Evolutionary conservation across 2,797 vertebrate genomes (phyloP).

Genomic region (Labroides dimidiatus): DNA sequence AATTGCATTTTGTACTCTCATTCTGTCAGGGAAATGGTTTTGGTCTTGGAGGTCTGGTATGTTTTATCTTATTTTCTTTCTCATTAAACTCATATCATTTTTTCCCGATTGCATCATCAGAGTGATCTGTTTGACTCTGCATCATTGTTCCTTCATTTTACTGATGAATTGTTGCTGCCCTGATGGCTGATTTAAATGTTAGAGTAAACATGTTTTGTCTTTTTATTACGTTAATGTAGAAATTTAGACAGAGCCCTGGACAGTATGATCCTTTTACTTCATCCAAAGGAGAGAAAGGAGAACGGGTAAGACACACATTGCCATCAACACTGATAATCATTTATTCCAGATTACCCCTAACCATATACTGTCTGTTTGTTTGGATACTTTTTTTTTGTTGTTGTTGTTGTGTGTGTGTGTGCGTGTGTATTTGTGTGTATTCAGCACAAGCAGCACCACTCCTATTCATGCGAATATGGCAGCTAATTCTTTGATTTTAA

Average conservation of each 20-base stretch:
- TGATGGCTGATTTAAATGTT: neutral
- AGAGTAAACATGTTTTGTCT: conserved; percentile 2
- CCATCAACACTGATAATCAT: neutral
- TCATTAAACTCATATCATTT: rapidly evolving
- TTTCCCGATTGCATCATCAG: neutral
- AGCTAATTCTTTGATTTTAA: no score
- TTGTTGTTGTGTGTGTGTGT: no score
- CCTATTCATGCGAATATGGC: no score
- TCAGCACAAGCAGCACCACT: no score
- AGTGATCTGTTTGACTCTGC: neutral
- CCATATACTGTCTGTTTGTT: neutral
- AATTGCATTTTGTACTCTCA: neutral
- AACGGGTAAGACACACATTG: conserved; percentile 80
- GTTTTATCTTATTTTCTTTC: conserved; percentile 34
- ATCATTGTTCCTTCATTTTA: neutral
- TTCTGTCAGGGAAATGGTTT: conserved; percentile 80
- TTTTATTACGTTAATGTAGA: conserved; percentile 66
- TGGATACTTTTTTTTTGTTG: neutral
- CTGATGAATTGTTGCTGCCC: neutral
- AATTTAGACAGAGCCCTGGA: conserved; percentile 72
- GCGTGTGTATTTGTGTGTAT: no score
- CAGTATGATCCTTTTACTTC: conserved; percentile 81
- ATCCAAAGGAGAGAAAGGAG: conserved; percentile 90
- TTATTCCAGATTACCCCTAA: neutral
- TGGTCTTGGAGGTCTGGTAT: conserved; percentile 84